Evolutionary conservation across 2,797 vertebrate genomes (phyloP), one percentile per base, ranked within the genome.

Genomic region (Lepus oiostolus): DNA sequence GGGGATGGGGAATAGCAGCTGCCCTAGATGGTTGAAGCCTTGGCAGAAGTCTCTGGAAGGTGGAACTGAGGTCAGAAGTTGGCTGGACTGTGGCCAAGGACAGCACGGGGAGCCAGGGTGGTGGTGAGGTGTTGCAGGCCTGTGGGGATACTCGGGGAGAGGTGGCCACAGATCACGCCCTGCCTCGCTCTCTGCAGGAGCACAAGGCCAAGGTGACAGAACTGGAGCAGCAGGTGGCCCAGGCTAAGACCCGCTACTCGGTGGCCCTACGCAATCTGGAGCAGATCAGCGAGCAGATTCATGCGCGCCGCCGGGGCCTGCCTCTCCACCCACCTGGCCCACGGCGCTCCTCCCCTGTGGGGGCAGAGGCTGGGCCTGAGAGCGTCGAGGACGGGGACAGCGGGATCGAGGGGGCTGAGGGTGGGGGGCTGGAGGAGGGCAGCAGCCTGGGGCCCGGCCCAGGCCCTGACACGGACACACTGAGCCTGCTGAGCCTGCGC

Each of bases 201-300:
- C 98, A 99, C 98, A 99, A 99, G 96, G 96, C 98, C 93, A 98
- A 98, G 93, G 99, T 99, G 85, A 98, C 99, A 4, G 97, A 98
- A 77, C 97, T 99, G 98, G 99, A 99, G 92, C 98, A 98, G 63
- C 98, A 97, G 0, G 99, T 99, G 4, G 93, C 99, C 2, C 99
- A 99, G 92, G 99, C 99, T 68, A 99, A 99, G 98, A 99, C 98
- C 0, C 98, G 99, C 24, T 99, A 99, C 82, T 99, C 99, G 0
- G 98, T 99, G 2, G 99, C 99, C 21, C 97, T 99, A 14, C 98
- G 99, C 0, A 99, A 99, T 98, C 95, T 99, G 97, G 99, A 99
- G 85, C 98, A 99, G 96, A 99, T 99, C 98, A 99, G 99, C 3
- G 99, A 99, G 94, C 99, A 99, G 96, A 99, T 99, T 95, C 99